These are phyloP conservation scores for Mobula hypostoma DNA, from an alignment of 2,113 vertebrate genomes.

Conservation along the genomic window DNA sequence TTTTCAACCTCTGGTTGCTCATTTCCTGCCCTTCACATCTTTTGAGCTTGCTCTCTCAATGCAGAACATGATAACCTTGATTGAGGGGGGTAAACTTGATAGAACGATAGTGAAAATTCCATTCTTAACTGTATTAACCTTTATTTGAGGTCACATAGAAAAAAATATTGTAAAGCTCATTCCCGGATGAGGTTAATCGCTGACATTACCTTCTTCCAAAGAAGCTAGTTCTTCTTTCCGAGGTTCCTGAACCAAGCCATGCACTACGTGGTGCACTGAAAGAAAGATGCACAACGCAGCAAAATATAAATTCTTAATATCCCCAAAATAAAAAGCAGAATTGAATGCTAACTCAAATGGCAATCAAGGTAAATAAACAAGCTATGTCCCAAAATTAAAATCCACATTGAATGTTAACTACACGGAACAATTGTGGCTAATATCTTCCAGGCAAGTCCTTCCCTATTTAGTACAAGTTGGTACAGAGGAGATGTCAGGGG, in stretches of 20 bases:
- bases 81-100: not conserved
- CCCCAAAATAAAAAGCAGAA: not conserved
- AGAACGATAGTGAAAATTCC: not conserved
- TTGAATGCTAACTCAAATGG: too few relatives aligned
- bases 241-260: constrained; percentile 64
- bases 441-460: too few relatives aligned
- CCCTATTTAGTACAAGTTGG: too few relatives aligned
- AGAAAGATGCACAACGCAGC: not conserved
- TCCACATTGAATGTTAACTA: too few relatives aligned
- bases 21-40: too few relatives aligned
- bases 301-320: not conserved
- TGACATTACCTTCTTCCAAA: constrained; percentile 68
- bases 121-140: not conserved
- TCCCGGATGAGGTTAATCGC: not conserved
- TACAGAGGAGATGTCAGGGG: too few relatives aligned
- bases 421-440: too few relatives aligned
- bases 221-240: constrained; percentile 77
- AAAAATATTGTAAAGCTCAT: not conserved
- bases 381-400: too few relatives aligned
- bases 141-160: not conserved
- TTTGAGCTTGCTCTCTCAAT: too few relatives aligned
- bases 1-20: too few relatives aligned
- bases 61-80: not conserved
- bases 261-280: constrained; percentile 44
- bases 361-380: too few relatives aligned